phyloP scores from a whole-genome alignment of 2,888 invertebrate species.

The Nemurella pictetii region DNA sequence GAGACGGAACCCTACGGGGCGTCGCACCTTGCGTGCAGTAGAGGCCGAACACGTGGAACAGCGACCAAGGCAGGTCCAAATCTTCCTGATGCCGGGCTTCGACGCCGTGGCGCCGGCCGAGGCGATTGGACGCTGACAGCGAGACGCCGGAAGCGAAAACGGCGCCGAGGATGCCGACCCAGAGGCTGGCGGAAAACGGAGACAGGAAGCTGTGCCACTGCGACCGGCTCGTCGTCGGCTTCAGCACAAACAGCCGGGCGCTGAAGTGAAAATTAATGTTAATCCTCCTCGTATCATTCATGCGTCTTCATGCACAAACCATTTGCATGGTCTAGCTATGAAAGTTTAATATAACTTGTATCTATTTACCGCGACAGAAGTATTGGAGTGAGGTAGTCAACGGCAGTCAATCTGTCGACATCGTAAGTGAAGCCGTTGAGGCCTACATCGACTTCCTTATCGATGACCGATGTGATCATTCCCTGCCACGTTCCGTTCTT shows the following conservation, averaged over 20 bases:
- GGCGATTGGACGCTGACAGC: not conserved
- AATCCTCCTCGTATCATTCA: too few relatives aligned
- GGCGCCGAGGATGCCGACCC: not conserved
- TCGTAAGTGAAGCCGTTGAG: not conserved
- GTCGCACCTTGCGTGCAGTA: not conserved
- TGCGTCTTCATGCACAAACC: not conserved
- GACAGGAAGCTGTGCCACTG: not conserved
- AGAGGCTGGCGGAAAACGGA: not conserved
- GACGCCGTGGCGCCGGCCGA: not conserved
- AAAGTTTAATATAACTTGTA: too few relatives aligned
- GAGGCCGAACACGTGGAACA: not conserved
- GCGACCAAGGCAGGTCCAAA: not conserved
- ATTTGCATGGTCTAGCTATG: not conserved
- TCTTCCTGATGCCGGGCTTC: not conserved
- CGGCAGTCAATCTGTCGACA: not conserved
- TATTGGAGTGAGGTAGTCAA: not conserved
- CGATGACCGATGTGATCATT: not conserved
- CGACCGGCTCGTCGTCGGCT: not conserved
- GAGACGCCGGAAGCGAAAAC: not conserved
- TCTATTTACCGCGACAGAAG: not conserved
- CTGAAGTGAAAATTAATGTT: too few relatives aligned
- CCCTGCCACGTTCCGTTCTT: not conserved
- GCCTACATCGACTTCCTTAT: not conserved
- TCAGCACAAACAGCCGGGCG: not conserved
- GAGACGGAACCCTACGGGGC: too few relatives aligned